These are phyloP conservation scores for Gryon sp. DNA, from an alignment of 1,140 invertebrate genomes.

Conservation along the genomic window DNA sequence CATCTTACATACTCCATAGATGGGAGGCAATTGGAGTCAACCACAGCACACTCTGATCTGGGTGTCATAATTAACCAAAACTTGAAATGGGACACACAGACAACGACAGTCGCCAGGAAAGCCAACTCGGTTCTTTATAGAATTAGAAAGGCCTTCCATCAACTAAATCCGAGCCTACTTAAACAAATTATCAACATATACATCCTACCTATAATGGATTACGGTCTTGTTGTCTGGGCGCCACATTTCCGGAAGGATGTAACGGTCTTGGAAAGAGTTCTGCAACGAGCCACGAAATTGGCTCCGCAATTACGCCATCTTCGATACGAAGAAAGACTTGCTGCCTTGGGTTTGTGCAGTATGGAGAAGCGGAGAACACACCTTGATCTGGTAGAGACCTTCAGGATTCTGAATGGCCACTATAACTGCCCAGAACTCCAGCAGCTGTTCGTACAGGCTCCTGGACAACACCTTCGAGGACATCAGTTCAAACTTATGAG, in stretches of 20 bases:
- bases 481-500: neutral
- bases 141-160: neutral
- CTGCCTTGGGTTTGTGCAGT: neutral
- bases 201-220: neutral
- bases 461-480: neutral
- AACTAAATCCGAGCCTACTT: neutral
- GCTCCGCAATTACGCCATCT: neutral
- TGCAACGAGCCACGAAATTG: neutral
- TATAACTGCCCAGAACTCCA: neutral
- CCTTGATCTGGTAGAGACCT: neutral
- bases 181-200: neutral
- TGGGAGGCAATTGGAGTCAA: no score
- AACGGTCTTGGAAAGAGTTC: neutral
- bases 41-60: constrained; percentile 1
- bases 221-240: neutral
- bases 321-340: neutral
- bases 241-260: neutral
- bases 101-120: neutral
- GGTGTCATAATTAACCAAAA: neutral
- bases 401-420: neutral
- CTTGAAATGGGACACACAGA: neutral
- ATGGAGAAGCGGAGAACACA: neutral
- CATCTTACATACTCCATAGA: no score
- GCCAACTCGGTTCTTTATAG: neutral
- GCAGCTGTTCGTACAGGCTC: neutral